Percentiles rank a stretch among this genome's conserved stretches.
phyloP scores from a whole-genome alignment of 2,113 vertebrate genomes.

The Oceanites oceanicus region DNA sequence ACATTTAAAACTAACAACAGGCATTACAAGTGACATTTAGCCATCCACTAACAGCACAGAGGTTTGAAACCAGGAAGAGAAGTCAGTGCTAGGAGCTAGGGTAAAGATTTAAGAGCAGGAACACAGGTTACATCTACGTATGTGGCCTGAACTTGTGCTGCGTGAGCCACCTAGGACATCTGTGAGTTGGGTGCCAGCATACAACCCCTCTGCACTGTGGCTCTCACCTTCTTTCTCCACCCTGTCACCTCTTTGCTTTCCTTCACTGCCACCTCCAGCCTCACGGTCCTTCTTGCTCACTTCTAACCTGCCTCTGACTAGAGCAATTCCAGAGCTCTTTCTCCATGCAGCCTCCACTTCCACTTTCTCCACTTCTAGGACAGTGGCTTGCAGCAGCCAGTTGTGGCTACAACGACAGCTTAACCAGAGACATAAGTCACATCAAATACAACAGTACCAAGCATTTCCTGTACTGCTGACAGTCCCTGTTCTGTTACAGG shows the following conservation, averaged over 20 bases:
- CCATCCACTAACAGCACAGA: background rate
- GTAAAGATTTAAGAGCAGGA: background rate
- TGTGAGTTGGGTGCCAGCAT: background rate
- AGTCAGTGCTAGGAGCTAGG: background rate
- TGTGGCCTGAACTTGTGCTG: background rate
- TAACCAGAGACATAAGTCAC: background rate
- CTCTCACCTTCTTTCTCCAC: background rate
- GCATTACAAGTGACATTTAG: background rate
- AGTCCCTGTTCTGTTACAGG: background rate
- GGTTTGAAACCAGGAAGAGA: background rate
- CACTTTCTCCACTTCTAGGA: background rate
- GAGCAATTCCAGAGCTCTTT: background rate
- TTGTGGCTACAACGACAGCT: background rate
- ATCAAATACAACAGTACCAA: background rate
- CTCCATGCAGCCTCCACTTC: background rate
- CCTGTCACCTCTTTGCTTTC: background rate
- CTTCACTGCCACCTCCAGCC: background rate
- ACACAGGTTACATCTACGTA: background rate
- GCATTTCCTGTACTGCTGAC: background rate
- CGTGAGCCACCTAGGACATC: background rate
- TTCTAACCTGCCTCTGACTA: background rate
- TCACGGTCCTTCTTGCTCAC: background rate
- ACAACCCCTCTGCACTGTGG: background rate
- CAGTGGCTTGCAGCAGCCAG: background rate
- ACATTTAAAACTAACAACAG: slow-evolving; percentile 35